Evolutionary conservation across 2,888 invertebrate genomes (phyloP), one percentile per base, ranked within the genome.

Genomic region (Cephus pygmeus): DNA sequence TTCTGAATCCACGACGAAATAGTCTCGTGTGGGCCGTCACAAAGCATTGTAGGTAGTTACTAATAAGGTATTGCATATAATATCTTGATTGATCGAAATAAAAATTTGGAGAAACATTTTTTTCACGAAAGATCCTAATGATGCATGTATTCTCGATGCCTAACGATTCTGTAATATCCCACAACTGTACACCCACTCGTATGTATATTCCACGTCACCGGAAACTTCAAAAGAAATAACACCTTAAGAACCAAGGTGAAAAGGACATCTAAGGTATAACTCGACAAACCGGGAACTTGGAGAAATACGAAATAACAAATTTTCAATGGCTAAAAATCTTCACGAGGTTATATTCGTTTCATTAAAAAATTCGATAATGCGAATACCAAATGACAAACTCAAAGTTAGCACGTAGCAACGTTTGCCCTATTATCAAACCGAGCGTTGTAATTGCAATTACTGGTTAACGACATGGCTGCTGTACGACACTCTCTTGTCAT

Each of bases 361-460:
- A 56, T 23, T 9, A 56, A 23, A 23, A 56, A 23, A 23, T 56
- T 23, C 23, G 23, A 56, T 56, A 23, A 23, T 1, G 2, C 23
- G 56, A 56, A 9, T 23, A 56, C 56, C 56, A 56, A 23, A 56
- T 56, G 2, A 56, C 56, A 56, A 56, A 56, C 9, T 23, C 9
- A 15, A 56, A 56, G 9, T 56, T 56, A 23, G 23, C 56, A 23
- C 23, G 56, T 23, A 23, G 56, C 23, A 40, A 15, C 56, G 23
- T 56, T 56, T 56, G 56, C 56, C 56, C 23, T 56, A 56, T 56
- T 56, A 56, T 56, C 56, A 56, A 23, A 56, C 56, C 2, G 56
- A 15, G 56, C 23, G 56, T 23, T 56, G 71, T 71, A 71, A 71
- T 71, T 71, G 33, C 71, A 71, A 71, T 71, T 71, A 71, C 9